Conservation (phyloP, 2,797 vertebrate species). For the Craterocephalus amniculus region DNA sequence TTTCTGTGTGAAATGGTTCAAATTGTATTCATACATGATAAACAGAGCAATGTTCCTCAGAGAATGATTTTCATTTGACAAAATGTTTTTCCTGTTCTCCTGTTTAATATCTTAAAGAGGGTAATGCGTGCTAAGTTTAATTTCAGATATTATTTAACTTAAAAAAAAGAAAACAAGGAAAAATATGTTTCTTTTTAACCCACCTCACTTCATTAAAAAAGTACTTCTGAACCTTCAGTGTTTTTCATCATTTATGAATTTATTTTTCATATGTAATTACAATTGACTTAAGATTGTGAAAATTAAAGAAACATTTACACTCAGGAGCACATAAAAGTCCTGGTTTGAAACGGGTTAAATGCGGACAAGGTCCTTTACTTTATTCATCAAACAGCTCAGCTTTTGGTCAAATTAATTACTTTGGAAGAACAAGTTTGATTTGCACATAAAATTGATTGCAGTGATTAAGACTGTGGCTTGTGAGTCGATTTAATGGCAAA, state of each 20-base stretch:
- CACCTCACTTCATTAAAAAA: no score
- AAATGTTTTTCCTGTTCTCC: background rate
- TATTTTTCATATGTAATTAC: no score
- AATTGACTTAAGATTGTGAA: background rate
- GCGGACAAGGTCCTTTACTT: background rate
- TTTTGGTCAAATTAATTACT: background rate
- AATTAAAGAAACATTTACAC: background rate
- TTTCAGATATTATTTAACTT: no score
- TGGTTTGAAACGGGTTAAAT: background rate
- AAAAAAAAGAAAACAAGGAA: no score
- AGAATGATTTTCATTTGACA: background rate
- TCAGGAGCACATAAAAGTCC: background rate
- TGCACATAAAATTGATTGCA: background rate
- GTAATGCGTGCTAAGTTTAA: no score
- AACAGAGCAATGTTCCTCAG: background rate
- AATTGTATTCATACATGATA: no score
- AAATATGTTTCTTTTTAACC: no score
- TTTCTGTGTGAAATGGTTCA: background rate
- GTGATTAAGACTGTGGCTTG: background rate
- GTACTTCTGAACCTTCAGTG: background rate
- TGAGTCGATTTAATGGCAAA: no score
- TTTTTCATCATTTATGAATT: no score
- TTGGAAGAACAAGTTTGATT: slow-evolving; percentile 44
- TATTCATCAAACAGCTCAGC: slow-evolving; percentile 5
- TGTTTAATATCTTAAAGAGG: no score